Base-by-base conservation (phyloP, 2,113 vertebrate genomes). In the Panurus biarmicus region DNA sequence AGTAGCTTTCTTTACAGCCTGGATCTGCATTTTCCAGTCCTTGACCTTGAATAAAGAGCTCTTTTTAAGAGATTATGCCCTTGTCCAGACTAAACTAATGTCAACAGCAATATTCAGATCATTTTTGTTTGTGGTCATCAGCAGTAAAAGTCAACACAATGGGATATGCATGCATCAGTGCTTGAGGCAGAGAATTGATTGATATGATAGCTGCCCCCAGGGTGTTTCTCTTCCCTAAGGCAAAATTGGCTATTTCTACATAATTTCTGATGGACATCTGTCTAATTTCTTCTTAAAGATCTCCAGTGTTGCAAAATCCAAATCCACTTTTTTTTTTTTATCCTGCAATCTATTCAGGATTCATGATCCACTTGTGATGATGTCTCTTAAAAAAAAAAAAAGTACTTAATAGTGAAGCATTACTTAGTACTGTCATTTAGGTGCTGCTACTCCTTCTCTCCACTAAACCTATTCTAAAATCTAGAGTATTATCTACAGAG, bases 1-100 rank as follows among this genome's bases (percentile, higher is more conserved):
- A 15, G 0, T 2, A 12, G 4, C 25, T 53, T 67, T 26, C 2
- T 58, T 12, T 31, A 25, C 15, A 75, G 14, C 1, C 5, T 47
- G 11, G 1, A 1, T 50, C 12, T 26, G 16, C 2, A 29, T 75
- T 62, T 81, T 82, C 26, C 12, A 38, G 18, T 29, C 11, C 16
- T 64, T 48, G 24, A 40, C 57, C 10, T 78, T 67, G 17, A 38
- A 65, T 40, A 83, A 50, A 14, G 3, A 29, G 9, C 2, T 10
- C 7, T 51, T 33, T 53, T n/a, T 12, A 40, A 74, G 15, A 66
- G 9, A 7, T 31, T 50, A 5, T 10, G 5, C 14, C 21, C 51
- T 80, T 21, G 17, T 7, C 7, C 17, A 47, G 36, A 23, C 40
- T 57, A 72, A 38, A n/a, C 5, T 28, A 16, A 45, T 2, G 2